Conservation (phyloP, 1,140 invertebrate genomes). For the Nasonia giraulti region DNA sequence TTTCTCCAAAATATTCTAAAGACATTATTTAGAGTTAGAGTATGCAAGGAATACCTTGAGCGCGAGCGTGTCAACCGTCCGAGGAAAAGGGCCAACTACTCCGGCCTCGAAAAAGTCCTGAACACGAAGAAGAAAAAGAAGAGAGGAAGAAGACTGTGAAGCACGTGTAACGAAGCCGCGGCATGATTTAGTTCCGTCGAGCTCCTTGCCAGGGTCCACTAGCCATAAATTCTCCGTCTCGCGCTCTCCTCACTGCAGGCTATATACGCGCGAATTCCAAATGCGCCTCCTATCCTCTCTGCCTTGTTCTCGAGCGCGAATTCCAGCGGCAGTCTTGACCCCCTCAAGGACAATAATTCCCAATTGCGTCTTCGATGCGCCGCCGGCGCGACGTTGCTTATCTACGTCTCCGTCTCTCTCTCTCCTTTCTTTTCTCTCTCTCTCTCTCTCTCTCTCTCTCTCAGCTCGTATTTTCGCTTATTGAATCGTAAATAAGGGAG, state of each 20-base stretch:
- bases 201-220: constrained; percentile 56
- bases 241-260: constrained; percentile 2
- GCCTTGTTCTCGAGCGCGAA: not conserved
- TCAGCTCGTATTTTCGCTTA: constrained; percentile 21
- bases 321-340: constrained; percentile 40
- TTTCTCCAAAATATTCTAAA: not conserved
- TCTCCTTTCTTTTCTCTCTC: not conserved
- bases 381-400: not conserved
- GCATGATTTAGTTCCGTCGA: constrained; percentile 57
- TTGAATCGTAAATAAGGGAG: constrained; percentile 49
- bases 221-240: constrained; percentile 56
- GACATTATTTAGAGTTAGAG: not conserved
- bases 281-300: constrained; percentile 23
- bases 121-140: not conserved
- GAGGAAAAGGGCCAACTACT: not conserved
- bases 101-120: not conserved
- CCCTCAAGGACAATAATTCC: constrained; percentile 43
- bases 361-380: constrained; percentile 21
- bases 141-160: not conserved
- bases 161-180: not conserved
- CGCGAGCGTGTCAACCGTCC: not conserved
- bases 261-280: constrained; percentile 41
- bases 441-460: not conserved
- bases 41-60: not conserved
- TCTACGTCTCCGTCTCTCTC: not conserved